Evolutionary conservation across 2,113 vertebrate genomes (phyloP).

Genomic region (Australoheros scitulus): DNA sequence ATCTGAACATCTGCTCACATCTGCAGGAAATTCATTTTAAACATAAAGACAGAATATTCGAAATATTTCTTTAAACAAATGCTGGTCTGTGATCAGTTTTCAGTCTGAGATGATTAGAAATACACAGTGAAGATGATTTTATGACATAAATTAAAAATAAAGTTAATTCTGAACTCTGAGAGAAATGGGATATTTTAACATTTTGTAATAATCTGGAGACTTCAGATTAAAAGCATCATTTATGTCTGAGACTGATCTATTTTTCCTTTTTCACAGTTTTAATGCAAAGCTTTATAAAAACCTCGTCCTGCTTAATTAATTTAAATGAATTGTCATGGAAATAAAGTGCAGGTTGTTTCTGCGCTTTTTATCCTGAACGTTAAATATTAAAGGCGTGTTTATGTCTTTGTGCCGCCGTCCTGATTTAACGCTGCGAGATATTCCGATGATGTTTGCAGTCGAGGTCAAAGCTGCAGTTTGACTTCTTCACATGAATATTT

Average conservation of each 20-base stretch:
- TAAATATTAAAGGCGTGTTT: background rate
- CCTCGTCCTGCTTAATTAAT: no score
- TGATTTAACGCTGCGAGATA: background rate
- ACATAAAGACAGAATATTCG: background rate
- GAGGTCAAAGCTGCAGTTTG: conserved; percentile 43
- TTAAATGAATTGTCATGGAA: no score
- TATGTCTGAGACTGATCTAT: no score
- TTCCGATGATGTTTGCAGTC: background rate
- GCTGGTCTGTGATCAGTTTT: background rate
- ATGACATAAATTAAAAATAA: background rate
- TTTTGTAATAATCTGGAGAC: background rate
- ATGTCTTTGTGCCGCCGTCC: background rate
- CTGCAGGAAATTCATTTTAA: background rate
- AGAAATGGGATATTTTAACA: background rate
- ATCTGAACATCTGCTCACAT: background rate
- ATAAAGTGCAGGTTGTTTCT: background rate
- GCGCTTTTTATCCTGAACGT: no score
- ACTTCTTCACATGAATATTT: conserved; percentile 31
- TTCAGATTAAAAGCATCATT: background rate
- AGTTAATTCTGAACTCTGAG: background rate
- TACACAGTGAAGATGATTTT: background rate
- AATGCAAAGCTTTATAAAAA: no score
- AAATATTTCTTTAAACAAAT: background rate
- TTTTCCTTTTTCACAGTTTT: no score
- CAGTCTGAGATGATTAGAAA: no score